Percentiles rank a stretch among this genome's conserved stretches.
These are phyloP conservation scores for Dendrolimus houi DNA, from an alignment of 2,888 invertebrate genomes.

Conservation along the genomic window DNA sequence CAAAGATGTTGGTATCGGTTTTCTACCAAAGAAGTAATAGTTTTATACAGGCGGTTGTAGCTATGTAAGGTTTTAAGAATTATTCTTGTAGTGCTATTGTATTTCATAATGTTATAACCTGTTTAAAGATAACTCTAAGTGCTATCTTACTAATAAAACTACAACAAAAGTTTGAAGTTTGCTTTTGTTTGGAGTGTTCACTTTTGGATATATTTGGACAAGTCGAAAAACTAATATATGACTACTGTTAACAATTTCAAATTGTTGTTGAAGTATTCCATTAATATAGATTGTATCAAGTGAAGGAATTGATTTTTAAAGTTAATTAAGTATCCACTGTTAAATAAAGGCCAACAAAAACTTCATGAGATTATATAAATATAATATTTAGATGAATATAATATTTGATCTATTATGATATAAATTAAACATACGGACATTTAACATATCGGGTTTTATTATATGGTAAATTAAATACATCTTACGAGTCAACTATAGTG, in stretches of 20 bases:
- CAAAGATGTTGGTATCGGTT: background rate
- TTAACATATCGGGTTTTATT: conserved; percentile 11
- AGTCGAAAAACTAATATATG: no score
- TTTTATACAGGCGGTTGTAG: background rate
- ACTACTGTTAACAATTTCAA: no score
- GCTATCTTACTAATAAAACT: no score
- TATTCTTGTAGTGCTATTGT: background rate
- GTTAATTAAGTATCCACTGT: conserved; percentile 15
- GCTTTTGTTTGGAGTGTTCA: no score
- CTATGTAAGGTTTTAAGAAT: background rate
- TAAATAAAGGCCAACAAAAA: conserved; percentile 4
- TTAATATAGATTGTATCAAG: conserved; percentile 28
- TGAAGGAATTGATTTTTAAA: conserved; percentile 54
- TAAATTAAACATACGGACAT: background rate
- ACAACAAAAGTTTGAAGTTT: no score
- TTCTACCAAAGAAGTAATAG: background rate
- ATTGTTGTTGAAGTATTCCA: no score
- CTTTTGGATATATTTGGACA: no score
- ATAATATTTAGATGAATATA: background rate
- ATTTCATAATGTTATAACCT: background rate
- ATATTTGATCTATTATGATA: conserved; percentile 3
- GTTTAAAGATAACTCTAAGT: no score
- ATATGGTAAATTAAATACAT: no score
- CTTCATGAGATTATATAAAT: background rate
- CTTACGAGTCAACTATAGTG: conserved; percentile 5